These are phyloP conservation scores for Melanotus villosus DNA, from an alignment of 2,888 invertebrate genomes.

Conservation along the genomic window DNA sequence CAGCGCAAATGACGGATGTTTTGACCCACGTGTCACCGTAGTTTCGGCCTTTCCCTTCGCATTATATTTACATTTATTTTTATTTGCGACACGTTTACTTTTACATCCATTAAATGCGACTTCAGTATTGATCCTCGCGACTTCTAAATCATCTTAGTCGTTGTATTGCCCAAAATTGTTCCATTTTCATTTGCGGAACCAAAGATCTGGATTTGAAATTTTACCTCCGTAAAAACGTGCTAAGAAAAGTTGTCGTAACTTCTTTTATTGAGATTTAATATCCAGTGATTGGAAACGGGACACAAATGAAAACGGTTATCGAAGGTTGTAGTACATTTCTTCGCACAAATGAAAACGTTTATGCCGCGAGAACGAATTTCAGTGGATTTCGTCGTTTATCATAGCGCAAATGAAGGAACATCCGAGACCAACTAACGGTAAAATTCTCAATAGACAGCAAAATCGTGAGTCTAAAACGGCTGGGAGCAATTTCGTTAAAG, in stretches of 20 bases:
- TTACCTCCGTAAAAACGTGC: not conserved
- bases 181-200: slow-evolving; percentile 1
- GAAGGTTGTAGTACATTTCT: not conserved
- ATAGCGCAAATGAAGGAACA: slow-evolving; percentile 1
- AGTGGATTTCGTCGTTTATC: not conserved
- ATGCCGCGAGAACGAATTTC: not conserved
- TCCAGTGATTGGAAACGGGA: not conserved
- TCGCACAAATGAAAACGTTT: slow-evolving; percentile 4
- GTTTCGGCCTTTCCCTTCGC: slow-evolving; percentile 18
- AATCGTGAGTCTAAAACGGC: slow-evolving; percentile 31
- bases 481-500: slow-evolving; percentile 30
- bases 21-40: slow-evolving; percentile 24
- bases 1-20: slow-evolving; percentile 34
- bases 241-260: not conserved
- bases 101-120: slow-evolving; percentile 4
- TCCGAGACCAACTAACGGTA: slow-evolving; percentile 31
- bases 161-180: not conserved
- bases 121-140: not conserved
- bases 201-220: slow-evolving; percentile 1
- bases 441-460: slow-evolving; percentile 24
- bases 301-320: not conserved
- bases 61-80: slow-evolving; percentile 23
- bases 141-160: not conserved
- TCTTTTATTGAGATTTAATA: slow-evolving; percentile 5
- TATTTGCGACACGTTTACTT: slow-evolving; percentile 22